Base-by-base conservation (phyloP, 2,797 vertebrate genomes). In the Chloroceryle amazona region DNA sequence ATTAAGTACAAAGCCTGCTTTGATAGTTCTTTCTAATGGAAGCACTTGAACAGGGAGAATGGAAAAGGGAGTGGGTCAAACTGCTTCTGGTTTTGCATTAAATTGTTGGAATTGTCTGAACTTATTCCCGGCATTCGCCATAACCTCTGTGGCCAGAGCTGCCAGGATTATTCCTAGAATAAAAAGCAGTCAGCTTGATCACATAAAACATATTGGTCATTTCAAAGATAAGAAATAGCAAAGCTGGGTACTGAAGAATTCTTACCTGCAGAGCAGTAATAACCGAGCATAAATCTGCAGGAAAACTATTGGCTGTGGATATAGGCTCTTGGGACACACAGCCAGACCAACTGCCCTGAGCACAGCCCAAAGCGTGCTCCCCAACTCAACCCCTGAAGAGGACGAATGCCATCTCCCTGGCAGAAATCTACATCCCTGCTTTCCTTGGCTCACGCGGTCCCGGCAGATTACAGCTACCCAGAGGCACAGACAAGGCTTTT, bases 361-460 rank as follows among this genome's bases (percentile, higher is more conserved):
- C 33, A 35, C 1, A 0, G 5, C 3, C 2, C 4, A 19, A 31
- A 39, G 58, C 25, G 6, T 0, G 0, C 21, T 66, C 10, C 25
- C 49, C 49, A 41, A 15, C 26, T 28, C 8, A 26, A 41, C 14
- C 41, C 51, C 51, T n/a, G n/a, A 10, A 70, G 66, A 44, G 11
- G 1, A 33, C 22, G 5, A 16, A 60, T 29, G 33, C 18, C 74
- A 2, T 13, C n/a, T 72, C 81, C 60, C 21, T 10, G 75, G 31
- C 54, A 79, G 42, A 15, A 29, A 33, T 8, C 33, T 1, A 20
- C 55, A 39, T 35, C 35, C 49, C 28, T 4, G 3, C 49, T 47
- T 41, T 4, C 37, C 37, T 11, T 3, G 31, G 57, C 33, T 66
- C 28, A 22, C 3, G 0, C 16, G 7, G 66, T 21, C n/a, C 55